A percentile compares a stretch with the other conserved stretches of the same genome.
Evolutionary conservation across 2,113 vertebrate genomes (phyloP).

Genomic region (Puntigrus tetrazona): DNA sequence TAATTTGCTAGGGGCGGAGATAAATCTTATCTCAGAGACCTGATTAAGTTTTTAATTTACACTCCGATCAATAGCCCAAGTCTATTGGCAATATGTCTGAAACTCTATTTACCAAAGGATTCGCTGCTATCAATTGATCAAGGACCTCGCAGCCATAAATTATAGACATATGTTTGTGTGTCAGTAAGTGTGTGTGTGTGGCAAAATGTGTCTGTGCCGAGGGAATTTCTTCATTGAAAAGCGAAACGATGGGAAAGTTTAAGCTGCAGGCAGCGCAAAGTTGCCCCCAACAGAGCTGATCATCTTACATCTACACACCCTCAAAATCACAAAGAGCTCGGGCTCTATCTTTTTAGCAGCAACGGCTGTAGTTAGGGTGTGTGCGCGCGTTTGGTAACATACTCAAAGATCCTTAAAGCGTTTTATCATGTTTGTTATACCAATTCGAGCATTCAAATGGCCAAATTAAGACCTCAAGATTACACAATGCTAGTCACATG

Average conservation of each 20-base stretch:
- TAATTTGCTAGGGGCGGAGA: conserved; percentile 80
- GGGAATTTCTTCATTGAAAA: conserved; percentile 59
- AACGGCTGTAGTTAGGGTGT: not conserved
- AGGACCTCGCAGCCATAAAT: conserved; percentile 96
- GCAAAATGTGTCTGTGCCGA: conserved; percentile 36
- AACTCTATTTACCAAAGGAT: conserved; percentile 99
- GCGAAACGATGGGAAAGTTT: conserved; percentile 55
- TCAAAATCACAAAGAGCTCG: conserved; percentile 9
- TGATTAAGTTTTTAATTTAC: conserved; percentile 99
- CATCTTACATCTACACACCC: conserved; percentile 44
- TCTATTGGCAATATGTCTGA: conserved; percentile 99
- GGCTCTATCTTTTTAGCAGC: conserved; percentile 21
- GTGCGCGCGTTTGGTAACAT: not conserved
- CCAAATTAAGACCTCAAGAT: conserved; percentile 15
- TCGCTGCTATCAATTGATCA: conserved; percentile 99
- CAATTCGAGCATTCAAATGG: conserved; percentile 19
- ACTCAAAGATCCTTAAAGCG: not conserved
- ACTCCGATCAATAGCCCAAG: conserved; percentile 98
- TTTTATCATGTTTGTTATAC: not conserved
- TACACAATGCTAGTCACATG: conserved; percentile 41
- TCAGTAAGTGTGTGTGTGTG: conserved; percentile 25
- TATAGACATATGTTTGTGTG: conserved; percentile 69
- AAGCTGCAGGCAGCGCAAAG: conserved; percentile 49
- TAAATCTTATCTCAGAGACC: conserved; percentile 86
- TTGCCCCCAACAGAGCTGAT: conserved; percentile 52